Evolutionary conservation across 2,888 invertebrate genomes (phyloP).

Genomic region (Bedellia somnulentella): DNA sequence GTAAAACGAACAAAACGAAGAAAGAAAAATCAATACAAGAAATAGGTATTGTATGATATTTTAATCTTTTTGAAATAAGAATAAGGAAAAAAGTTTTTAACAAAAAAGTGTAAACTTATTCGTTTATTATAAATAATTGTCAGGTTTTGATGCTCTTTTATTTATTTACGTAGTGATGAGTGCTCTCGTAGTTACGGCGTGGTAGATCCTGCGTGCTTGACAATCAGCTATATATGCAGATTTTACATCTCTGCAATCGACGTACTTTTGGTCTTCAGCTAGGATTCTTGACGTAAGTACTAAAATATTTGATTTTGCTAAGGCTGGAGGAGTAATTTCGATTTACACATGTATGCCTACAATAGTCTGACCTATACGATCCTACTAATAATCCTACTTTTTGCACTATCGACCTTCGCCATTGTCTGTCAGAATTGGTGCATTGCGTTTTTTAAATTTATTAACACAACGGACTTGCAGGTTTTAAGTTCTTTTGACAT

Average conservation of each 20-base stretch:
- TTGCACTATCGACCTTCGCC: slow-evolving; percentile 60
- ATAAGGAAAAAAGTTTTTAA: slow-evolving; percentile 59
- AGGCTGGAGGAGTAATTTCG: too few relatives aligned
- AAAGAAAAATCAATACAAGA: slow-evolving; percentile 39
- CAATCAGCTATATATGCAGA: slow-evolving; percentile 43
- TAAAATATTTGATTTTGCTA: too few relatives aligned
- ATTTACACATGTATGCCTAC: too few relatives aligned
- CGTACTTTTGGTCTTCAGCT: too few relatives aligned
- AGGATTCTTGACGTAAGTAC: too few relatives aligned
- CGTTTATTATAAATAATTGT: slow-evolving; percentile 36
- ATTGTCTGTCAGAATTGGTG: slow-evolving; percentile 61
- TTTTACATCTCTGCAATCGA: slow-evolving; percentile 43
- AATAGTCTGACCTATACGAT: too few relatives aligned
- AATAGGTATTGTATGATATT: too few relatives aligned
- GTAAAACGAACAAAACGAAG: slow-evolving; percentile 35
- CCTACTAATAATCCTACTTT: too few relatives aligned
- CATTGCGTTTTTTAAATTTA: slow-evolving; percentile 38
- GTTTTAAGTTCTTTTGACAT: too few relatives aligned
- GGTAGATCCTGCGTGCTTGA: slow-evolving; percentile 52
- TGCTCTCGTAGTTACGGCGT: slow-evolving; percentile 58
- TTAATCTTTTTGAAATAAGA: slow-evolving; percentile 60
- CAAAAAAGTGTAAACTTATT: slow-evolving; percentile 50
- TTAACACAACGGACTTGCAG: too few relatives aligned
- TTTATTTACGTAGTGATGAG: slow-evolving; percentile 59
- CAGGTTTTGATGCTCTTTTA: slow-evolving; percentile 58